Conservation (phyloP, 1,140 invertebrate species). For the Drosophila pandora region DNA sequence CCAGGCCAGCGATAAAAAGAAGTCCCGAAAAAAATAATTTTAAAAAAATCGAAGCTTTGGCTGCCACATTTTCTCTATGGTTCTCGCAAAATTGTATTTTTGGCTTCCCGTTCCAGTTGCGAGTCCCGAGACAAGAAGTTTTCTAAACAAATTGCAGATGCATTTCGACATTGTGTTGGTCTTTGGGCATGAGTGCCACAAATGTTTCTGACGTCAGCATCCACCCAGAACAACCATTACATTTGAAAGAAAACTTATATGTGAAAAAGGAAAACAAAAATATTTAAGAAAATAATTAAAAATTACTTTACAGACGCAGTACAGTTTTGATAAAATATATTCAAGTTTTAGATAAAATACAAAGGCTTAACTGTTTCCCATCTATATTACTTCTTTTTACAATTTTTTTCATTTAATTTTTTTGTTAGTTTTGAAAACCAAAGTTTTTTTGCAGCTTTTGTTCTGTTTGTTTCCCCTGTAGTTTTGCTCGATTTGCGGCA, state of each 20-base stretch:
- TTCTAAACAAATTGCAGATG: slow-evolving; percentile 58
- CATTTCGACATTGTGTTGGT: slow-evolving; percentile 39
- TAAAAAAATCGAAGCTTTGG: slow-evolving; percentile 21
- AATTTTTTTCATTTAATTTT: slow-evolving; percentile 1
- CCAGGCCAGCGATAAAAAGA: no score
- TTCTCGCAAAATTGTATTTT: slow-evolving; percentile 27
- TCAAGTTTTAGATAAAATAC: background rate
- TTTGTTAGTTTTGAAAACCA: slow-evolving; percentile 32
- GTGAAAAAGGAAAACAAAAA: background rate
- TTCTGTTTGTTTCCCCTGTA: slow-evolving; percentile 54
- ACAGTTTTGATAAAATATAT: no score
- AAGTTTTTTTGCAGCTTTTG: slow-evolving; percentile 17
- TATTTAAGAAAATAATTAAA: background rate
- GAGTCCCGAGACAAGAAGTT: slow-evolving; percentile 44
- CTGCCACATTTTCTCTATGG: slow-evolving; percentile 14
- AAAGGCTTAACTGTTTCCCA: background rate
- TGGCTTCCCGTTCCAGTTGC: slow-evolving; percentile 34
- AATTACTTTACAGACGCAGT: no score
- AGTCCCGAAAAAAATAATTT: slow-evolving; percentile 16
- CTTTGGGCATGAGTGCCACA: slow-evolving; percentile 14
- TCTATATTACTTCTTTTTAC: background rate
- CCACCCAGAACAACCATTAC: slow-evolving; percentile 11
- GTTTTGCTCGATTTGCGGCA: slow-evolving; percentile 78
- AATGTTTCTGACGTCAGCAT: slow-evolving; percentile 61
- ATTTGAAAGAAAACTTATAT: slow-evolving; percentile 23